Percentiles rank a stretch among this genome's conserved stretches.
Conservation (phyloP, 2,113 vertebrate genomes). For the Chaetops frenatus region DNA sequence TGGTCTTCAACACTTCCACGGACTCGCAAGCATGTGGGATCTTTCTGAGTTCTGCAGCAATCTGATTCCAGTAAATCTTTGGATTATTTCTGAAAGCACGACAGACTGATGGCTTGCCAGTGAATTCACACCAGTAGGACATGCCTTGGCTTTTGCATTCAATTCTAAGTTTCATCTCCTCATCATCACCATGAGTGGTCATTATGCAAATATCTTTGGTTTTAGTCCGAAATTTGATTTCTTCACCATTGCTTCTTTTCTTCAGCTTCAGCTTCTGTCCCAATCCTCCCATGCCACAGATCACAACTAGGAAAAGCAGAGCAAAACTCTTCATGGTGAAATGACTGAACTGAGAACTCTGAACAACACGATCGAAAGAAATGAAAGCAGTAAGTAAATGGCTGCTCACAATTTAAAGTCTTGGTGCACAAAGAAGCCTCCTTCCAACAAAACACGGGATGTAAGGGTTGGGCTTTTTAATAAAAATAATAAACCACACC, state of each 20-base stretch:
- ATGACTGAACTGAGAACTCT: neutral
- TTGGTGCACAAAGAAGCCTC: constrained; percentile 56
- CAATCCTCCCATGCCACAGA: constrained; percentile 58
- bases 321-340: constrained; percentile 71
- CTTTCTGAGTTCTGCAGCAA: constrained; percentile 72
- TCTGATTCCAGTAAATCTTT: constrained; percentile 78
- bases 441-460: neutral
- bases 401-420: constrained; percentile 71
- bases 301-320: constrained; percentile 59
- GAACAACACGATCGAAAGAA: neutral
- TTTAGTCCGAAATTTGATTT: constrained; percentile 76
- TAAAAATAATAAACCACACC: constrained; percentile 28
- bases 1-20: constrained; percentile 58
- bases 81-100: constrained; percentile 75
- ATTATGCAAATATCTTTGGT: constrained; percentile 72
- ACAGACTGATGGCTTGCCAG: constrained; percentile 72
- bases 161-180: constrained; percentile 68
- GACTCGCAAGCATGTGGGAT: constrained; percentile 69
- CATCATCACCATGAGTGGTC: constrained; percentile 56
- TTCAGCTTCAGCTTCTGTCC: constrained; percentile 63
- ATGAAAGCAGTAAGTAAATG: neutral
- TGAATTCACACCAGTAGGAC: constrained; percentile 81
- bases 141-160: constrained; percentile 58
- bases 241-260: constrained; percentile 66
- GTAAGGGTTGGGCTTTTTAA: neutral